Percentiles rank a stretch among this genome's conserved stretches.
Evolutionary conservation across 2,797 vertebrate species (phyloP).

Genomic region (Masticophis lateralis): DNA sequence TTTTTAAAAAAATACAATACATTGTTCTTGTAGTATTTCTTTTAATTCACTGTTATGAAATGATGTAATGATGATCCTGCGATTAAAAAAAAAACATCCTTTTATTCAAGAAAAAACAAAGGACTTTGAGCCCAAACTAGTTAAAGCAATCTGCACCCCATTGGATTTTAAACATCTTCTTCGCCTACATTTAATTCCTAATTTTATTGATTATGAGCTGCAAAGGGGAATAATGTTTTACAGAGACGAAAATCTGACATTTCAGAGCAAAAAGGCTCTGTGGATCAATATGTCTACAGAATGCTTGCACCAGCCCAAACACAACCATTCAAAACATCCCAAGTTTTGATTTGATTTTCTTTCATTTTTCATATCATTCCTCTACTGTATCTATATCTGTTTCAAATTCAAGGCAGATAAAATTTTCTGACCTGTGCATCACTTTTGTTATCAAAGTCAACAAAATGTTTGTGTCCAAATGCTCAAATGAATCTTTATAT

Average conservation of each 20-base stretch:
- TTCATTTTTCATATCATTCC: slow-evolving; percentile 54
- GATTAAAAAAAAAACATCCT: neutral
- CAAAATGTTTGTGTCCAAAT: slow-evolving; percentile 43
- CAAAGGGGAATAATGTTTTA: neutral
- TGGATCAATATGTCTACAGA: slow-evolving; percentile 54
- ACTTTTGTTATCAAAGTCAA: slow-evolving; percentile 55
- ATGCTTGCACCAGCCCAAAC: slow-evolving; percentile 59
- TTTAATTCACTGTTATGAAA: neutral
- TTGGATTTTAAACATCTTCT: slow-evolving; percentile 28
- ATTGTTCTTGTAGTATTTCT: neutral
- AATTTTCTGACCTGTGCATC: slow-evolving; percentile 46
- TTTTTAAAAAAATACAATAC: neutral
- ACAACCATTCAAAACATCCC: slow-evolving; percentile 44
- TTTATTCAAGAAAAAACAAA: neutral
- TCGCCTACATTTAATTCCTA: slow-evolving; percentile 16
- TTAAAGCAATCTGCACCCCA: neutral
- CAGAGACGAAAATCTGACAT: slow-evolving; percentile 38
- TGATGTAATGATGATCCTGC: neutral
- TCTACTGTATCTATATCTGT: slow-evolving; percentile 60
- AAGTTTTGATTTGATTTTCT: slow-evolving; percentile 33
- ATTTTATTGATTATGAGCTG: neutral
- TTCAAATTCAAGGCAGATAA: slow-evolving; percentile 62
- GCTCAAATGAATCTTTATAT: slow-evolving; percentile 25
- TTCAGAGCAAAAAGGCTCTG: slow-evolving; percentile 41
- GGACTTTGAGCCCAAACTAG: neutral